Base-by-base conservation (phyloP, 92 coral and sea anemone species). In the Blastomussa wellsi region DNA sequence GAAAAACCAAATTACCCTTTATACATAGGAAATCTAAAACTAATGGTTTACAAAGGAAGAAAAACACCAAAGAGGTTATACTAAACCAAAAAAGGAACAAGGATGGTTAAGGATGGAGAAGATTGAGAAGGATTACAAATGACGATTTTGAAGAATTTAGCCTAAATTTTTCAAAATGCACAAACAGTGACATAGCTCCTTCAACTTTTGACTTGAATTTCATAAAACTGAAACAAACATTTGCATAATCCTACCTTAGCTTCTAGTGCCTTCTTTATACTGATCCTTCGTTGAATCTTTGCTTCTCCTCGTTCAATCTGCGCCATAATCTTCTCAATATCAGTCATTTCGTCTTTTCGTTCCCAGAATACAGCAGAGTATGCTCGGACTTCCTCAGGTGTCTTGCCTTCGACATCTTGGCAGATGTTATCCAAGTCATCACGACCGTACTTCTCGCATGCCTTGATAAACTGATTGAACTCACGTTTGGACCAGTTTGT, bases 401-500 rank as follows among this genome's bases (percentile, higher is more conserved):
- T 92, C 79, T 96, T 96, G 44, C 98, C 98, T 64, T 96, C 98
- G 36, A 96, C 97, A 35, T 96, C 98, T 85, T 96, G 98, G 33
- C 98, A 91, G 82, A 96, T 93, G 86, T 89, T 96, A 68, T 96
- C 98, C 84, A 92, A 82, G 77, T 96, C 98, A 66, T 96, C 98
- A 39, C 98, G 98, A 20, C 98, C 98, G 68, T 89, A 96, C 84
- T 96, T 96, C 80, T 96, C 98, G 72, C 95, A 92, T 16, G 98
- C 98, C 75, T 96, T 96, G 83, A 95, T 93, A 76, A 92, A 96
- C 90, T 96, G 98, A 85, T 96, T 96, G 84, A 96, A 96, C 35
- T 96, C 98, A 80, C 98, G 91, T 89, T 96, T 96, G 65, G 98
- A 96, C 98, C 98, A 96, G 81, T 95, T 86, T 24, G 98, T 96